A percentile compares a stretch with the other conserved stretches of the same genome.
These are phyloP conservation scores for Campaea margaritaria DNA, from an alignment of 2,888 invertebrate genomes.

Conservation along the genomic window DNA sequence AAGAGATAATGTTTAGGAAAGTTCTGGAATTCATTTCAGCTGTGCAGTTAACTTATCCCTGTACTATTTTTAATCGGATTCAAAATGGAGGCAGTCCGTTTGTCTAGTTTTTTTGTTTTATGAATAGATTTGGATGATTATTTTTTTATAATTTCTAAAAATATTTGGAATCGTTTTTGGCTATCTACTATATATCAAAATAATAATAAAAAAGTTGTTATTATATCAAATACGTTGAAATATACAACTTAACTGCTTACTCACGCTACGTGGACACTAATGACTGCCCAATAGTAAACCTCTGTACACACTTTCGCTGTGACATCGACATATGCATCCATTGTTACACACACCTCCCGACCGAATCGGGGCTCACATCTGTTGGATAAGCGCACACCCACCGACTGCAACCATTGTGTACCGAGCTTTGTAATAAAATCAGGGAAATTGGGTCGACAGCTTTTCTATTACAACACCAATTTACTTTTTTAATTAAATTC, in stretches of 20 bases:
- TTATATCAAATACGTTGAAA: conserved; percentile 17
- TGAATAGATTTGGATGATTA: too few relatives aligned
- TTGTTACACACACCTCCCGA: conserved; percentile 70
- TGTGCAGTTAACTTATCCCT: too few relatives aligned
- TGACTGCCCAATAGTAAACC: conserved; percentile 69
- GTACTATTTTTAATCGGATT: too few relatives aligned
- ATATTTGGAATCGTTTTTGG: too few relatives aligned
- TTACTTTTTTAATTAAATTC: background rate
- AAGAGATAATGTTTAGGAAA: too few relatives aligned
- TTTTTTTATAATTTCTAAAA: too few relatives aligned
- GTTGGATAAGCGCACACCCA: conserved; percentile 76
- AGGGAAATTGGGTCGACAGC: background rate
- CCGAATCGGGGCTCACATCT: conserved; percentile 66
- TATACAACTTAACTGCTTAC: conserved; percentile 34
- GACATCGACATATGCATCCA: conserved; percentile 72
- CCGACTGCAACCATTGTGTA: conserved; percentile 57
- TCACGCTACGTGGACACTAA: conserved; percentile 72
- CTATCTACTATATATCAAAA: too few relatives aligned
- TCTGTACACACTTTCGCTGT: conserved; percentile 40
- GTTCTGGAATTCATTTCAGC: too few relatives aligned
- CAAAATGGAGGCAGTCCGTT: too few relatives aligned
- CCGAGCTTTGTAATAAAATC: conserved; percentile 48
- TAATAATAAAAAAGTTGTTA: too few relatives aligned
- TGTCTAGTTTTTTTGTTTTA: too few relatives aligned
- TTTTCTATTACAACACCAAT: background rate